Evolutionary conservation across 1,140 invertebrate genomes (phyloP).

Genomic region (Gonatopus flavifemur): DNA sequence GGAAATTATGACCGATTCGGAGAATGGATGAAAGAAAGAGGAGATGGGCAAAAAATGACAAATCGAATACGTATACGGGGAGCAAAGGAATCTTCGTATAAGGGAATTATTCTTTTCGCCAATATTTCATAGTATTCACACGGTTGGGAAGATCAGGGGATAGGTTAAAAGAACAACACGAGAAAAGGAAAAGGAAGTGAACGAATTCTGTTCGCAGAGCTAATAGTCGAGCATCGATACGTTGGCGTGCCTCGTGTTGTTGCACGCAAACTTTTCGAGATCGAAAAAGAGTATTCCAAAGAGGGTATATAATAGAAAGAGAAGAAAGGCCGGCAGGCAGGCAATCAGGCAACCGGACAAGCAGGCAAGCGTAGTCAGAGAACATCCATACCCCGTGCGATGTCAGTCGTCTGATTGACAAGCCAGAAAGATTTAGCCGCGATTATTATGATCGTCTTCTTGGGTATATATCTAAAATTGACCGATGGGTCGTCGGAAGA

Average conservation of each 20-base stretch:
- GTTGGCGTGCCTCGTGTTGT: slow-evolving; percentile 42
- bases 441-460: slow-evolving; percentile 56
- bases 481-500: slow-evolving; percentile 45
- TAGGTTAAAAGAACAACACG: background rate
- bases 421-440: slow-evolving; percentile 56
- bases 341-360: slow-evolving; percentile 5
- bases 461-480: slow-evolving; percentile 41
- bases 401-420: slow-evolving; percentile 57
- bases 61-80: too few relatives aligned
- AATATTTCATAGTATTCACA: too few relatives aligned
- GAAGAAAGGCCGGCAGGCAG: slow-evolving; percentile 5
- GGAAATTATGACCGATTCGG: too few relatives aligned
- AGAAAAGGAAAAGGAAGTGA: slow-evolving; percentile 38
- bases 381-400: too few relatives aligned
- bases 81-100: too few relatives aligned
- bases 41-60: too few relatives aligned
- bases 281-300: too few relatives aligned
- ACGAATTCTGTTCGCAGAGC: slow-evolving; percentile 34
- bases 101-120: too few relatives aligned
- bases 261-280: too few relatives aligned
- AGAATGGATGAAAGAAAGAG: too few relatives aligned
- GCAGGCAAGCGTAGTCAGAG: slow-evolving; percentile 39
- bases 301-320: too few relatives aligned
- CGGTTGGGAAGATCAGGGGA: slow-evolving; percentile 8
- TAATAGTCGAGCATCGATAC: slow-evolving; percentile 50